Evolutionary conservation across 2,888 invertebrate species (phyloP), one percentile per base, ranked within the genome.

Genomic region (Archips crataeganus): DNA sequence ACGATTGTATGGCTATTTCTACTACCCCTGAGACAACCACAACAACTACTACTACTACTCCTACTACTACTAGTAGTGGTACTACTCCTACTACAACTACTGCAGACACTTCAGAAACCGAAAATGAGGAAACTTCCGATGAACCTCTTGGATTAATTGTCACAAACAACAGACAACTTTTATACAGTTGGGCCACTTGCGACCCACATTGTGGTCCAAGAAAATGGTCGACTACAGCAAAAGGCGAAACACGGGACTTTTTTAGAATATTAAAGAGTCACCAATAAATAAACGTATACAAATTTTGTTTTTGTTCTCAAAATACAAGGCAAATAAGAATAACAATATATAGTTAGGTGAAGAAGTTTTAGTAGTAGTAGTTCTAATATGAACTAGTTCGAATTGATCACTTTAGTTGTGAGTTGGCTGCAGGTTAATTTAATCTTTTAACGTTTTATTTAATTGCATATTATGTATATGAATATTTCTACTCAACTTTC

Each of bases 241-340:
- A 79, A 62, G 88, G 88, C 2, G 88, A 88, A 80, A 87, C 85
- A 0, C 81, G 88, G 77, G 90, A 89, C 71, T 87, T 89, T 61
- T 86, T 78, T 67, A 83, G 86, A 80, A 75, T 88, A 66, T 75
- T 84, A 67, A 63, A 68, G 59, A 23, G 64, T 13, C 49, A 49
- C 32, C 3, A 57, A 57, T 57, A 57, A 57, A 57, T 23, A 9
- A 57, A 32, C 32, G 9, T 32, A 9, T 10, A 10, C 10, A 15
- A 2, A 51, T 15, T 13, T 57, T 57, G 57, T 57, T 51, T 51
- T 15, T 15, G 15, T 54, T 49, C 49, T 15, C 23, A 54, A 23
- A 49, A 49, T 13, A n/a, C 45, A 45, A 9, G 3, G 11, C 5
- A 39, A 6, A 39, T 6, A 39, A 3, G 39, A 39, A 39, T 39